Conservation (phyloP, 2,113 vertebrate genomes). For the Puma concolor region DNA sequence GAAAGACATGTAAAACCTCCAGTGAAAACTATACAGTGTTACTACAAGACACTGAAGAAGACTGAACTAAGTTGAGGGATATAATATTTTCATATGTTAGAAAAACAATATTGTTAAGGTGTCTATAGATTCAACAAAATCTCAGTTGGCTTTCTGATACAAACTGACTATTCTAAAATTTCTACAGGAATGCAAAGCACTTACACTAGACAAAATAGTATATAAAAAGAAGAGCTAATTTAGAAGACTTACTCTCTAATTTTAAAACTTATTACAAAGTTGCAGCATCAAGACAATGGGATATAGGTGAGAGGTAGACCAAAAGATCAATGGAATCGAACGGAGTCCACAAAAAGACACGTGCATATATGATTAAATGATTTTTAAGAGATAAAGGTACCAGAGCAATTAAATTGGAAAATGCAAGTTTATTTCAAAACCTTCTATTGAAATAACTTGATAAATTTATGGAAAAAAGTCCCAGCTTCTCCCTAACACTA, state of each 20-base stretch:
- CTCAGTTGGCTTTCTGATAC: background rate
- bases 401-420: background rate
- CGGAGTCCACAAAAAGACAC: background rate
- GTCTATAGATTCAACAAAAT: background rate
- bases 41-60: background rate
- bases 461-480: background rate
- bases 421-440: background rate
- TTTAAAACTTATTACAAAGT: background rate
- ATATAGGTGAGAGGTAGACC: background rate
- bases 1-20: background rate
- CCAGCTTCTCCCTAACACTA: background rate
- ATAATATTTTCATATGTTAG: background rate
- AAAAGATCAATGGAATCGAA: background rate
- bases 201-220: background rate
- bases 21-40: background rate
- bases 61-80: background rate
- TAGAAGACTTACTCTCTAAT: background rate
- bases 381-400: background rate
- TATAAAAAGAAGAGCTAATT: background rate
- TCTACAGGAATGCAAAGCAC: background rate
- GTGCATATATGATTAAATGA: background rate
- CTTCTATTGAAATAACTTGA: background rate
- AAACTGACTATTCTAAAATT: background rate
- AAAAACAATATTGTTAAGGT: background rate
- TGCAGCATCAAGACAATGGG: background rate